A percentile compares a stretch with the other conserved stretches of the same genome.
phyloP scores from a whole-genome alignment of 1,140 invertebrate species.

The Tetramorium alpestre region DNA sequence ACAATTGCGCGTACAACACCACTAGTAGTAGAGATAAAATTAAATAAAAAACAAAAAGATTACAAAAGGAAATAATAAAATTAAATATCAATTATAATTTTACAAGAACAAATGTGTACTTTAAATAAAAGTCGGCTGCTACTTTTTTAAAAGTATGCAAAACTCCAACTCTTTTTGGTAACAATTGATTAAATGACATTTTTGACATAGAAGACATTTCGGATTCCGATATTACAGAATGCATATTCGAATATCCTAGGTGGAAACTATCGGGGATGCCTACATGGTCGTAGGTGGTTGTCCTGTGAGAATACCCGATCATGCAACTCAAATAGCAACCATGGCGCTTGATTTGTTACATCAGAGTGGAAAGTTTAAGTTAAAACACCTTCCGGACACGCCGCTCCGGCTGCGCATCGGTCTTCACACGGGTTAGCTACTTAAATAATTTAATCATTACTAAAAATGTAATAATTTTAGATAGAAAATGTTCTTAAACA shows the following conservation, averaged over 20 bases:
- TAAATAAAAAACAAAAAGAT: not conserved
- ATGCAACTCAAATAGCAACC: constrained; percentile 94
- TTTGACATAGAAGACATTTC: not conserved
- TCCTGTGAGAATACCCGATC: constrained; percentile 92
- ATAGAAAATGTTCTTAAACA: not conserved
- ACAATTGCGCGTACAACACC: too few species aligned
- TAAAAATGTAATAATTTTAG: not conserved
- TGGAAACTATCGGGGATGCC: constrained; percentile 98
- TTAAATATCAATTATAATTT: not conserved
- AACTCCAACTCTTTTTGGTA: not conserved
- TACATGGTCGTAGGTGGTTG: constrained; percentile 98
- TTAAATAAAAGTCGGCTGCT: not conserved
- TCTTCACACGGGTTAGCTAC: constrained; percentile 89
- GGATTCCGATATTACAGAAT: not conserved
- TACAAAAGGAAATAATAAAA: not conserved
- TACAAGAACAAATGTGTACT: too few species aligned
- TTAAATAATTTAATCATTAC: not conserved
- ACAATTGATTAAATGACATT: not conserved
- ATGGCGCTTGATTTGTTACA: constrained; percentile 96
- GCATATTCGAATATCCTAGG: constrained; percentile 84
- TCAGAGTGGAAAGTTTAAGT: constrained; percentile 94
- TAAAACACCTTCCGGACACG: constrained; percentile 93
- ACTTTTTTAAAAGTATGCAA: not conserved
- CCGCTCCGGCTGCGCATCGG: constrained; percentile 93
- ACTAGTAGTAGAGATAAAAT: not conserved